A percentile compares a stretch with the other conserved stretches of the same genome.
Evolutionary conservation across 2,113 vertebrate species (phyloP).

Genomic region (Pelvicachromis taeniatus): DNA sequence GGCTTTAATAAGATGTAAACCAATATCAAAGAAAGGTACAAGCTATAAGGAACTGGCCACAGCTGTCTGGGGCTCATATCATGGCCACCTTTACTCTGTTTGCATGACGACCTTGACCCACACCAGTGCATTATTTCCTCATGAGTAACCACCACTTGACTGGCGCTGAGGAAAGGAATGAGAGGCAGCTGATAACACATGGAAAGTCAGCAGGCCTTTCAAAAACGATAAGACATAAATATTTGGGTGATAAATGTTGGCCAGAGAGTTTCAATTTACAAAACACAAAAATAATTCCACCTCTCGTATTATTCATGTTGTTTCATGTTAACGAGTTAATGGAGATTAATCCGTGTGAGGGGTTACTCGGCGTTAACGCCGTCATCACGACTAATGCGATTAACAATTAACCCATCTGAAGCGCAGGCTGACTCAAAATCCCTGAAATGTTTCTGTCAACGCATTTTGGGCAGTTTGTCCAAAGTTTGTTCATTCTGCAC

Average conservation of each 20-base stretch:
- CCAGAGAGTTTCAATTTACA: background rate
- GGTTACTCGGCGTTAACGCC: too few relatives aligned
- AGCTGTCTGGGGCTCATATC: slow-evolving; percentile 40
- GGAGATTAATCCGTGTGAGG: too few relatives aligned
- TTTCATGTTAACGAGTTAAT: background rate
- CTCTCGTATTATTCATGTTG: background rate
- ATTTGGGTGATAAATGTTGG: slow-evolving; percentile 3
- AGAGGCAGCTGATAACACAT: slow-evolving; percentile 56
- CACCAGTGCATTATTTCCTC: slow-evolving; percentile 56
- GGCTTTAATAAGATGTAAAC: slow-evolving; percentile 32
- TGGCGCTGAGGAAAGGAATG: slow-evolving; percentile 27
- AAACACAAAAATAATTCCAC: background rate
- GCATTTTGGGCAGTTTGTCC: too few relatives aligned
- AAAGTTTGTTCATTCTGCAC: too few relatives aligned
- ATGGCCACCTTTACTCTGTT: slow-evolving; percentile 7
- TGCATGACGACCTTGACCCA: slow-evolving; percentile 45
- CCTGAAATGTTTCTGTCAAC: too few relatives aligned
- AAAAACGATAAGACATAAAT: slow-evolving; percentile 46
- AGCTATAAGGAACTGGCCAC: background rate
- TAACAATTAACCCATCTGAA: too few relatives aligned
- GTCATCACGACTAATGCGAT: too few relatives aligned
- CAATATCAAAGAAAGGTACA: slow-evolving; percentile 21
- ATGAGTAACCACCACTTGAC: slow-evolving; percentile 65
- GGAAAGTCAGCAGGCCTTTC: slow-evolving; percentile 45
- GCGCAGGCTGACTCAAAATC: too few relatives aligned